Evolutionary conservation across 1,140 invertebrate species (phyloP), one percentile per base, ranked within the genome.

Genomic region (Ips nitidus): DNA sequence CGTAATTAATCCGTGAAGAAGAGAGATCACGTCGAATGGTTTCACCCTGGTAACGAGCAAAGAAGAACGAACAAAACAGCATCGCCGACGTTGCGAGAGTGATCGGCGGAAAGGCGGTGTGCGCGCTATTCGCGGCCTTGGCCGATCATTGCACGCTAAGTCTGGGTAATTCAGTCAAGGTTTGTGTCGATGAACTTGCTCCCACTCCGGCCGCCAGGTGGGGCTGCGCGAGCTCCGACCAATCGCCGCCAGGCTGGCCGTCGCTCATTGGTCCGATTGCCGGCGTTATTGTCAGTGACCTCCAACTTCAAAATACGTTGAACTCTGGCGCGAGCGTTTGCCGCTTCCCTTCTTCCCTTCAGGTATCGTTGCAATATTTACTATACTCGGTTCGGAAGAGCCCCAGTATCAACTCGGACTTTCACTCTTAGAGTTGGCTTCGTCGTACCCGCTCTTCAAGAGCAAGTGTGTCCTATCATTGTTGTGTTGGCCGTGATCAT

Each of bases 91-190:
- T 43, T 50, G 65, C 64, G 68, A 74, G 62, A 69, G 70, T 71
- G 70, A 75, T 67, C 66, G 60, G 60, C 61, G 41, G 63, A 71
- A 63, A 62, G 52, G 73, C 69, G 22, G 22, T 22, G 22, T 22
- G 64, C 68, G 69, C 74, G 66, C 74, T 67, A 65, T 62, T 39
- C 41, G 68, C 77, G 74, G 84, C 84, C 85, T 86, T 86, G 84
- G 84, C 84, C 84, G 83, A 80, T 71, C 80, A 83, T 81, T 78
- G 77, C 74, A 75, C 77, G 77, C 75, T 74, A 58, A 79, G 82
- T 83, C 81, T 85, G 85, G 85, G 85, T 87, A 87, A 87, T 85
- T 87, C 86, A 87, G 86, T 88, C 86, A 88, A 88, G 86, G 86
- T 87, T 86, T 84, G 75, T 82, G 84, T 79, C 85, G 83, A 84